phyloP scores from a whole-genome alignment of 2,797 vertebrate species.

The Myotis pilosus region DNA sequence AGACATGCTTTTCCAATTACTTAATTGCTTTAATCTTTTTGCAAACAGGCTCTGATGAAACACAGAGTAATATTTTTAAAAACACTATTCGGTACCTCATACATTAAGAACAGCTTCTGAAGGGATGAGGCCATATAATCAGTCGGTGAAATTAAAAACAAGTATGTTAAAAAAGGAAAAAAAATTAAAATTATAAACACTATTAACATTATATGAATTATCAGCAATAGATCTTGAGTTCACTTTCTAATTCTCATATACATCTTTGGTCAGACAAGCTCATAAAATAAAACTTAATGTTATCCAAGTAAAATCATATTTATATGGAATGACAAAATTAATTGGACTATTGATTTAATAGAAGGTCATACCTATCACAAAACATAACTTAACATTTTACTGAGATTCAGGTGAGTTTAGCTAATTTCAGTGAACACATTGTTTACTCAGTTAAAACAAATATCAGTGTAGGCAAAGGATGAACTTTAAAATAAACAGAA shows the following conservation, averaged over 20 bases:
- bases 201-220: not conserved
- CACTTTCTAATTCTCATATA: not conserved
- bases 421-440: not conserved
- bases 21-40: conserved; percentile 35
- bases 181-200: not conserved
- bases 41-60: not conserved
- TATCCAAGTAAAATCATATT: not conserved
- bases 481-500: not conserved
- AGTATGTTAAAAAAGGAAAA: not conserved
- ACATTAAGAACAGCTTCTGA: conserved; percentile 8
- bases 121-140: not conserved
- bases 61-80: not conserved
- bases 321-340: not conserved
- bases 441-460: not conserved
- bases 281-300: not conserved
- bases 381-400: not conserved
- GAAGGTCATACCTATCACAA: not conserved
- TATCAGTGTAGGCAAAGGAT: not conserved
- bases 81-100: not conserved
- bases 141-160: not conserved
- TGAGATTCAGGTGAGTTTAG: not conserved
- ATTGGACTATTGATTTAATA: not conserved
- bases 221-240: not conserved
- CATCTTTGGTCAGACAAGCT: not conserved
- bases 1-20: not conserved